phyloP scores from a whole-genome alignment of 1,140 invertebrate species.

The Drosophila leontia region DNA sequence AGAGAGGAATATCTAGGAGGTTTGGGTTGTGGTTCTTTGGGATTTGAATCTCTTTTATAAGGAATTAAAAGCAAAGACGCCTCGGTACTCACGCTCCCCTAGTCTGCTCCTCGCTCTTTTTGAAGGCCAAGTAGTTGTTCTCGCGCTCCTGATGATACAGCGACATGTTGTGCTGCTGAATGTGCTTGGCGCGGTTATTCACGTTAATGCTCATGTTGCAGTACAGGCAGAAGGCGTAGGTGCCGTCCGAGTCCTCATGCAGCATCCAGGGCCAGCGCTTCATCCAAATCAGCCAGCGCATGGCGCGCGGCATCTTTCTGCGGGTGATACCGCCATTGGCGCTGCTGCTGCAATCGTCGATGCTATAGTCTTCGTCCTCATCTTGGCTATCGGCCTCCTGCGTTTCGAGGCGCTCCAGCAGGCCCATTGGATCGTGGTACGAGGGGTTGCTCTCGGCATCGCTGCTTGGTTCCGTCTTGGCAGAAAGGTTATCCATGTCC shows the following conservation, averaged over 20 bases:
- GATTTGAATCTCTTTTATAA: no score
- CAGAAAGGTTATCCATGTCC: slow-evolving; percentile 32
- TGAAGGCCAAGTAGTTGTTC: slow-evolving; percentile 66
- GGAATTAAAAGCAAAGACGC: background rate
- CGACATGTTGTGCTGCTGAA: slow-evolving; percentile 68
- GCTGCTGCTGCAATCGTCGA: slow-evolving; percentile 44
- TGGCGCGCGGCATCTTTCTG: background rate
- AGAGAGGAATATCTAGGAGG: background rate
- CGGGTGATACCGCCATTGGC: background rate
- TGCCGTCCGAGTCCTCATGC: slow-evolving; percentile 54
- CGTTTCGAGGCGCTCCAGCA: slow-evolving; percentile 54
- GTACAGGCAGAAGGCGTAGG: slow-evolving; percentile 59
- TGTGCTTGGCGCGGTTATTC: slow-evolving; percentile 26
- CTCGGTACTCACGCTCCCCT: slow-evolving; percentile 25
- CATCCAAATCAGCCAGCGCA: slow-evolving; percentile 65
- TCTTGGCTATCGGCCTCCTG: slow-evolving; percentile 40
- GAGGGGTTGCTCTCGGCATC: slow-evolving; percentile 49
- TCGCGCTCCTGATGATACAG: slow-evolving; percentile 73
- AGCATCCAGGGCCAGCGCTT: slow-evolving; percentile 65
- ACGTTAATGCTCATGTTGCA: slow-evolving; percentile 66
- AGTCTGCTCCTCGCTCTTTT: slow-evolving; percentile 34
- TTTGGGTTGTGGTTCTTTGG: background rate
- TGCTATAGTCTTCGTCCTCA: slow-evolving; percentile 51
- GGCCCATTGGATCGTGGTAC: slow-evolving; percentile 65
- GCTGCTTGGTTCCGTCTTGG: slow-evolving; percentile 57